Conservation (phyloP, 2,888 invertebrate genomes). For the Gandaritis pyraliata region DNA sequence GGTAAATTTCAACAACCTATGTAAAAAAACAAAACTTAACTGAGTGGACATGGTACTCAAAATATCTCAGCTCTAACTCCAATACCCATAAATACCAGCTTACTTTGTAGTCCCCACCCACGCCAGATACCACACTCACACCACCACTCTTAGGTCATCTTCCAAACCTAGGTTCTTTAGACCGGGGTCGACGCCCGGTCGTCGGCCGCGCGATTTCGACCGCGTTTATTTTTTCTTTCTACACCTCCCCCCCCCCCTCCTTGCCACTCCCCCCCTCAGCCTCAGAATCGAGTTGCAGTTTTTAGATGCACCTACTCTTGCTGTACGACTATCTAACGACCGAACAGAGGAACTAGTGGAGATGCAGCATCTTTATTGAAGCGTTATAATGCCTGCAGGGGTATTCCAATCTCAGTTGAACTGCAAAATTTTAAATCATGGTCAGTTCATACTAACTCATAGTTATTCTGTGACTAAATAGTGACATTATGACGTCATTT, state of each 20-base stretch:
- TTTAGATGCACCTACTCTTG: conserved; percentile 83
- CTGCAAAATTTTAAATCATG: too few relatives aligned
- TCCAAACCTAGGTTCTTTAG: conserved; percentile 56
- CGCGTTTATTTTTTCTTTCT: conserved; percentile 61
- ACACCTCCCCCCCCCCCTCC: conserved; percentile 41
- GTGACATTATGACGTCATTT: too few relatives aligned
- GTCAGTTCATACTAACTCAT: too few relatives aligned
- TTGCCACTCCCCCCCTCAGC: conserved; percentile 54
- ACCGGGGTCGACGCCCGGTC: conserved; percentile 75
- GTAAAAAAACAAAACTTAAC: not conserved
- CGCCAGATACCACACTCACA: conserved; percentile 1
- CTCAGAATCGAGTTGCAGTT: conserved; percentile 79
- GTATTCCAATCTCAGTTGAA: too few relatives aligned
- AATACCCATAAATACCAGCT: not conserved
- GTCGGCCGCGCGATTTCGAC: conserved; percentile 76
- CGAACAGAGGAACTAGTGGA: conserved; percentile 54
- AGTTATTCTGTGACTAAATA: too few relatives aligned
- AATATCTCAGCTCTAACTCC: not conserved
- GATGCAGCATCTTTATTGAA: conserved; percentile 27
- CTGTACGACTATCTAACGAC: conserved; percentile 81
- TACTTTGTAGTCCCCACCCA: conserved; percentile 9
- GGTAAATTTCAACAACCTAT: too few relatives aligned
- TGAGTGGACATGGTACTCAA: too few relatives aligned
- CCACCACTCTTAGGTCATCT: conserved; percentile 37
- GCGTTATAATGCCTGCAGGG: too few relatives aligned